phyloP scores from a whole-genome alignment of 2,888 invertebrate species.

The Euphydryas editha region DNA sequence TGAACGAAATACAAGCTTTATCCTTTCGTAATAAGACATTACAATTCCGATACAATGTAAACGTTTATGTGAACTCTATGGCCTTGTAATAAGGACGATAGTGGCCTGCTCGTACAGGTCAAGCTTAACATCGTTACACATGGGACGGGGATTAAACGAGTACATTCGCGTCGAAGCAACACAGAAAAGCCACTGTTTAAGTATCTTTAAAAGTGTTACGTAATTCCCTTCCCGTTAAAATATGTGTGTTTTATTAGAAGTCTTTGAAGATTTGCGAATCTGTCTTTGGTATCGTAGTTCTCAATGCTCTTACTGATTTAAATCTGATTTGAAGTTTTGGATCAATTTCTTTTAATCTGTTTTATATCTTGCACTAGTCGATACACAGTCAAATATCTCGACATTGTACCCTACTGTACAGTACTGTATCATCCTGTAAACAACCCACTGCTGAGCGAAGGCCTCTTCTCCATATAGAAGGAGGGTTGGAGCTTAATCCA shows the following conservation, averaged over 20 bases:
- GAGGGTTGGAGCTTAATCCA: too few species aligned
- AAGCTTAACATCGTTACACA: slow-evolving; percentile 14
- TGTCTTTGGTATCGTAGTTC: not conserved
- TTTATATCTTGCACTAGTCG: too few species aligned
- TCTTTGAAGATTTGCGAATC: not conserved
- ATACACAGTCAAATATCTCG: too few species aligned
- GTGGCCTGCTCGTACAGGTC: not conserved
- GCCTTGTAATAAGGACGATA: not conserved
- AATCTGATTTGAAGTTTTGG: too few species aligned
- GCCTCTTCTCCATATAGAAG: too few species aligned
- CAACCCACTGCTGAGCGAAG: too few species aligned
- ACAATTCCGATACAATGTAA: not conserved
- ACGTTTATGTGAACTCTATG: not conserved
- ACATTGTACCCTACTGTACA: too few species aligned
- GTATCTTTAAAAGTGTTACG: not conserved
- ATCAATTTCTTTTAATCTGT: too few species aligned
- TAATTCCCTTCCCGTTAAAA: not conserved
- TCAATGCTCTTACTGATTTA: not conserved
- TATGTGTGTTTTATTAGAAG: not conserved
- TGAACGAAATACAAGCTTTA: slow-evolving; percentile 8
- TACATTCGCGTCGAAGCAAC: slow-evolving; percentile 18
- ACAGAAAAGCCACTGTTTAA: slow-evolving; percentile 5
- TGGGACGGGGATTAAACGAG: slow-evolving; percentile 21
- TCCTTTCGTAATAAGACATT: slow-evolving; percentile 12
- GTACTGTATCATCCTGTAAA: too few species aligned